Conservation (phyloP, 2,113 vertebrate genomes). For the Cercocebus atys region DNA sequence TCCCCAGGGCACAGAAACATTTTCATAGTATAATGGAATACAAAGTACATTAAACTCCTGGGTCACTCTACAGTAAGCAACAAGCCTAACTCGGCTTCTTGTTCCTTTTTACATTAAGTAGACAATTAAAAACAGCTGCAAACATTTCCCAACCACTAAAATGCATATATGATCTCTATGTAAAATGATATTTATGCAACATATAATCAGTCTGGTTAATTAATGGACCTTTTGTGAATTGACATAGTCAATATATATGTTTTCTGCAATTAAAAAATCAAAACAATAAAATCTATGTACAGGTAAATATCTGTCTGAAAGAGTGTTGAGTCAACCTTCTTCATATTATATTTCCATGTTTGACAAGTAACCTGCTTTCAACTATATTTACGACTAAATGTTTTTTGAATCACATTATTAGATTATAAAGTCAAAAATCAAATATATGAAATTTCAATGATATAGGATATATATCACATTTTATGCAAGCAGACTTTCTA, state of each 20-base stretch:
- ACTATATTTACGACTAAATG: not conserved
- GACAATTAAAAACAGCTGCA: constrained; percentile 23
- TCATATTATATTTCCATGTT: not conserved
- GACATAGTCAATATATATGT: not conserved
- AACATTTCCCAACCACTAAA: not conserved
- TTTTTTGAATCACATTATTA: not conserved
- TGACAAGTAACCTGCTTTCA: not conserved
- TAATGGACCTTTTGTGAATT: not conserved
- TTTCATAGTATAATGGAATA: constrained; percentile 50
- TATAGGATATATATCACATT: not conserved
- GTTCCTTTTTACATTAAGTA: not conserved
- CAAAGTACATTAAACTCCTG: constrained; percentile 58
- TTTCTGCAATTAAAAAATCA: not conserved
- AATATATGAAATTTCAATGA: not conserved
- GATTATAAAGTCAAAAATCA: not conserved
- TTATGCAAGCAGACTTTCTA: not conserved
- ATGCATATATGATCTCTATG: not conserved
- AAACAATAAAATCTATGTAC: not conserved
- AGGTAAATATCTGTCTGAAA: not conserved
- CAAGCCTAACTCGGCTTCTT: not conserved
- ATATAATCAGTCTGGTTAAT: not conserved
- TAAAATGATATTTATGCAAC: not conserved
- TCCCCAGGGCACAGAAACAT: constrained; percentile 49
- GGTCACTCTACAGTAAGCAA: constrained; percentile 39
- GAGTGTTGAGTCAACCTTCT: not conserved